Percentiles rank a stretch among this genome's conserved stretches.
Conservation (phyloP, 2,888 invertebrate species). For the Pheosia tremula region DNA sequence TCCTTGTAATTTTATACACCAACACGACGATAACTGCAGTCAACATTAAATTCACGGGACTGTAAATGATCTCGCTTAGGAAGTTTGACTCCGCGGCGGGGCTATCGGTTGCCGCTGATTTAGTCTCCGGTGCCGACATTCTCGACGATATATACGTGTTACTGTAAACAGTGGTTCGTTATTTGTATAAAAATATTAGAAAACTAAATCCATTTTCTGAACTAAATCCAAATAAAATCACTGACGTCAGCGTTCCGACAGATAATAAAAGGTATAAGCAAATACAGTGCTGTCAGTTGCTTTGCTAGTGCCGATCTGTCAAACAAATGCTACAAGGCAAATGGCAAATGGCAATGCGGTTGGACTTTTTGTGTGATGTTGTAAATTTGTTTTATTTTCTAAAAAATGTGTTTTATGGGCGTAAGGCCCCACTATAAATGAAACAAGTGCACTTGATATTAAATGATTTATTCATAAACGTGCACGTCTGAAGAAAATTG, state of each 20-base stretch:
- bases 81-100: constrained; percentile 59
- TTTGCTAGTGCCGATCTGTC: no score
- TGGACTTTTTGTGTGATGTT: no score
- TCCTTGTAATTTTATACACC: constrained; percentile 87
- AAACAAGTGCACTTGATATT: no score
- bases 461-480: no score
- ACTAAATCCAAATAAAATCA: constrained; percentile 52
- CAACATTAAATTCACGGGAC: constrained; percentile 87
- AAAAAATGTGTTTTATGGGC: no score
- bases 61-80: constrained; percentile 82
- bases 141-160: constrained; percentile 32
- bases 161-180: constrained; percentile 37
- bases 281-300: constrained; percentile 8
- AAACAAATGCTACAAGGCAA: no score
- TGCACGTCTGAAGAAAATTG: no score
- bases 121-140: constrained; percentile 67
- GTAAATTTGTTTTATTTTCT: no score
- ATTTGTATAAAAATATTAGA: constrained; percentile 44
- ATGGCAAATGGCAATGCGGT: no score
- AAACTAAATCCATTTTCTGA: constrained; percentile 40
- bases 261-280: constrained; percentile 4
- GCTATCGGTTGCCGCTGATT: constrained; percentile 52
- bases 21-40: constrained; percentile 86
- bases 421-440: no score
- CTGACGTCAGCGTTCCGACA: constrained; percentile 60